Conservation (phyloP, 1,140 invertebrate species). For the Macrobrachium rosenbergii region DNA sequence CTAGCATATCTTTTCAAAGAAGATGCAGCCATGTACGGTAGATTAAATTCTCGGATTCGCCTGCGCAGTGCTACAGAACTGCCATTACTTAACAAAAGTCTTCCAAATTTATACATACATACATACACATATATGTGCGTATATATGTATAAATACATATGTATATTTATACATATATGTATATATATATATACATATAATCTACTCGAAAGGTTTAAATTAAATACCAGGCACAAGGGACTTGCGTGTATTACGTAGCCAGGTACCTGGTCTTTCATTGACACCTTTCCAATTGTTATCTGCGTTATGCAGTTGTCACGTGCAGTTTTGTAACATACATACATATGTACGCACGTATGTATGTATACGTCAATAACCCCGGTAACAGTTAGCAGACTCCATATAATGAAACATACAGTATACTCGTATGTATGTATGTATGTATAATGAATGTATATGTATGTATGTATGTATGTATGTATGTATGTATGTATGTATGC, state of each 20-base stretch:
- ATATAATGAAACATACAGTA: no score
- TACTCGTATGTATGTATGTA: not conserved
- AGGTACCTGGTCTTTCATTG: no score
- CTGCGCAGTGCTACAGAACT: no score
- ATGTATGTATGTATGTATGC: not conserved
- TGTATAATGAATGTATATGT: not conserved
- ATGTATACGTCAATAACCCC: not conserved
- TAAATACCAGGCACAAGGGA: no score
- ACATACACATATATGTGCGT: conserved; percentile 14
- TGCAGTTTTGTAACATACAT: not conserved
- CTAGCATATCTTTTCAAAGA: no score
- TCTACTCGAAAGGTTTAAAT: no score
- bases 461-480: not conserved
- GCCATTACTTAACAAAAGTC: not conserved
- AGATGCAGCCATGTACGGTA: no score
- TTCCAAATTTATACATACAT: conserved; percentile 6
- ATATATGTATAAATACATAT: not conserved
- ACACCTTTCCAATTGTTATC: no score
- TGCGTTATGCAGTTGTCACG: no score
- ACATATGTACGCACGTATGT: not conserved
- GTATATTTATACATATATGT: not conserved
- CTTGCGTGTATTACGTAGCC: no score
- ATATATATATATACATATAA: not conserved
- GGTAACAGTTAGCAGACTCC: no score
- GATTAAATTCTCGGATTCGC: no score